Conservation (phyloP, 2,888 invertebrate genomes). For the Caenorhabditis parvicauda region DNA sequence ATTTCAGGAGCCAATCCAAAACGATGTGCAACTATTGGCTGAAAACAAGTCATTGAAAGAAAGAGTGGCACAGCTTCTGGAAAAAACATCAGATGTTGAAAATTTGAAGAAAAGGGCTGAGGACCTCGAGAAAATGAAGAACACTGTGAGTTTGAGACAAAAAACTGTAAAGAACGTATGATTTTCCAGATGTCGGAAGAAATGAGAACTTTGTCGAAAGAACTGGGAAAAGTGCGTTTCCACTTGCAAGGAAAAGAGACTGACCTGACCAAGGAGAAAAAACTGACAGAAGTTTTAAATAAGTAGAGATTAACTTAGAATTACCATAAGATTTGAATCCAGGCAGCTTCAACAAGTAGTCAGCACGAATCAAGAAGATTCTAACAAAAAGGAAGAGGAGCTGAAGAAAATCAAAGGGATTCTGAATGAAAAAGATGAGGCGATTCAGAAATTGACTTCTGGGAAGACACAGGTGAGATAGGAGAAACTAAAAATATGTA, state of each 20-base stretch:
- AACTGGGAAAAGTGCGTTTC: constrained; percentile 32
- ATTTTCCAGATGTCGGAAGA: constrained; percentile 35
- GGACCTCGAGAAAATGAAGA: constrained; percentile 13
- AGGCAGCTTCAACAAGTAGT: constrained; percentile 33
- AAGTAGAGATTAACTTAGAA: constrained; percentile 8
- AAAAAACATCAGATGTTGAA: too few species aligned
- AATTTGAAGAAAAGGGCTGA: constrained; percentile 12
- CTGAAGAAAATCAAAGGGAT: constrained; percentile 21
- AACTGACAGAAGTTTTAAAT: constrained; percentile 31
- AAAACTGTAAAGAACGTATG: neutral
- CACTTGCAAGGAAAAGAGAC: constrained; percentile 35
- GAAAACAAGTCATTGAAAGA: too few species aligned
- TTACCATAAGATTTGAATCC: neutral
- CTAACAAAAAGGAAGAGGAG: constrained; percentile 17
- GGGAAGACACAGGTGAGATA: constrained; percentile 19
- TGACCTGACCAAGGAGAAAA: constrained; percentile 29
- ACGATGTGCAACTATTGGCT: too few species aligned
- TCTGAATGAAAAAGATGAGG: constrained; percentile 16
- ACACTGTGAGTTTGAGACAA: constrained; percentile 6
- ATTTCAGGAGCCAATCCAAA: too few species aligned
- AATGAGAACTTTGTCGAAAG: constrained; percentile 34
- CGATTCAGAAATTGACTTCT: constrained; percentile 11
- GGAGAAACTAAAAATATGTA: neutral
- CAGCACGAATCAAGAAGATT: constrained; percentile 21
- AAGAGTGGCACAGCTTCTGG: too few species aligned